Base-by-base conservation (phyloP, 2,113 vertebrate genomes). In the Girardinichthys multiradiatus region DNA sequence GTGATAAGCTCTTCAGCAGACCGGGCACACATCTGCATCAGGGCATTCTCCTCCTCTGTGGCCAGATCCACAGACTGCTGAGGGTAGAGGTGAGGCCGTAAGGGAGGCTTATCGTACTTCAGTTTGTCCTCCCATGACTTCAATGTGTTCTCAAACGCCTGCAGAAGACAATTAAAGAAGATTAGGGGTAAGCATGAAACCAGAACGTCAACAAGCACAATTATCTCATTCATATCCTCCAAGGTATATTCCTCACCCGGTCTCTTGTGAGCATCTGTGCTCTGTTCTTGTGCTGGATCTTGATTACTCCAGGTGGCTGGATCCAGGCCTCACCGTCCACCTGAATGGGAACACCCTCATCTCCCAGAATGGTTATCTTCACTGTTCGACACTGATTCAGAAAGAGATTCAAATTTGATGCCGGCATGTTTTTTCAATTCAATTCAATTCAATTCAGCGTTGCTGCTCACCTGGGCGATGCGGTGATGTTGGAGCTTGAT, bases 41-140 rank as follows among this genome's bases (percentile, higher is more conserved):
- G 94, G 0, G 91, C 76, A 14, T 94, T 94, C 86, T 98, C 96
- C 29, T 99, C 98, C 69, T 99, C 97, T 0, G 95, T 95, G 0
- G 96, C 96, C 85, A 98, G 86, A 77, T 99, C 98, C 28, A 96
- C 93, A 0, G 96, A 96, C 37, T 97, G 97, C 30, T 96, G 97
- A 27, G 96, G 92, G 88, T 96, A 98, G 64, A 97, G 87, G 80
- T 97, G 96, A n/a, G 97, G 95, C 48, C 97, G 92, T 76, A 98
- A 83, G n/a, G 95, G 94, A 59, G 95, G 93, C 77, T 97, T 95
- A 82, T 99, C 98, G 35, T 95, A 96, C 87, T 98, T 98, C 90
- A 98, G 91, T 84, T 99, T 99, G 90, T 99, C 97, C 90, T 99
- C 98, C 98, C 98, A 99, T 19, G 97, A 99, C 90, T 99, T 99